Evolutionary conservation across 2,888 invertebrate species (phyloP), one percentile per base, ranked within the genome.

Genomic region (Ormyrus thymus): DNA sequence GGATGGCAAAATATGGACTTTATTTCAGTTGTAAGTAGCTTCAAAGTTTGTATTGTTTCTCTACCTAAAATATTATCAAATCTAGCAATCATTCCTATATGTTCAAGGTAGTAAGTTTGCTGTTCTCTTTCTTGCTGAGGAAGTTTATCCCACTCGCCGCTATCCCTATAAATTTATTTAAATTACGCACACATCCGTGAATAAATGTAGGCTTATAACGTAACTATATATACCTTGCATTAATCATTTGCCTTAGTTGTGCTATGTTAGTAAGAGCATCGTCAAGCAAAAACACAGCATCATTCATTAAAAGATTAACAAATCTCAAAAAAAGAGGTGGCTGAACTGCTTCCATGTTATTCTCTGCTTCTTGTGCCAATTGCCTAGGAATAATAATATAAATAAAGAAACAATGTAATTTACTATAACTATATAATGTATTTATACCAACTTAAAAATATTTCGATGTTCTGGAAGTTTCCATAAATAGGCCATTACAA

Each of bases 221-320:
- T 29, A 29, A 58, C 51, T 74, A 15, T 82, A 82, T 76, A 70
- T 90, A 95, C 94, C 94, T 94, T 7, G 94, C 93, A 82, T 94
- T 92, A 89, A 97, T 95, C 91, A 97, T 92, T 82, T 95, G 95
- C 76, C 95, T 93, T 78, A 98, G 93, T 89, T 97, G 96, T 70
- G 96, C 94, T 95, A 98, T 96, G 88, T 97, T 96, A 5, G 95
- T 92, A 11, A 97, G 92, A 0, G 97, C 97, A 88, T 98, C 98
- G 88, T 98, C 98, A 82, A 99, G 90, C 11, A 99, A 91, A 89
- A 96, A 99, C 53, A 98, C 98, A 74, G 98, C 98, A 91, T 99
- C 99, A 88, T 99, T 99, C 90, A 99, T 98, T 13, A 99, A 92
- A 82, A 99, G 92, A 91, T 99, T 99, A 55, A 98, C 94, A 88